Conservation (phyloP, 2,113 vertebrate species). For the Archocentrus centrarchus region DNA sequence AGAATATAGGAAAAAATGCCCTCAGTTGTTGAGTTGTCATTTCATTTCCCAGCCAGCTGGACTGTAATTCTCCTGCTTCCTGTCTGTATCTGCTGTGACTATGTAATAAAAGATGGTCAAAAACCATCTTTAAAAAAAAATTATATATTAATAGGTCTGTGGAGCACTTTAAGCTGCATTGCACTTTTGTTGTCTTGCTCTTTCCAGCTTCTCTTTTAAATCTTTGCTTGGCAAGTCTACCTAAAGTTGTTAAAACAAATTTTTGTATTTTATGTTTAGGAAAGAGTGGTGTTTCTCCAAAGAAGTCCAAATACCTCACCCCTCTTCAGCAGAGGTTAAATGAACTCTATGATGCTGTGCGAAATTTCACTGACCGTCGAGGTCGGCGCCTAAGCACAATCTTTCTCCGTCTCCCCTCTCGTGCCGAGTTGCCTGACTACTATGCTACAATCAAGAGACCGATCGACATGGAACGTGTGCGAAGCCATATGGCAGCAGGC, state of each 20-base stretch:
- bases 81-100: not conserved
- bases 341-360: constrained; percentile 95
- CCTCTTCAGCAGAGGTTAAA: constrained; percentile 96
- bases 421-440: constrained; percentile 96
- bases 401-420: constrained; percentile 94
- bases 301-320: constrained; percentile 95
- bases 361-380: constrained; percentile 95
- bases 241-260: not conserved
- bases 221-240: no score
- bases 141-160: not conserved
- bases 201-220: not conserved
- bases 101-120: not conserved
- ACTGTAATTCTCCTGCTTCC: not conserved
- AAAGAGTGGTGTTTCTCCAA: constrained; percentile 94
- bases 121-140: not conserved
- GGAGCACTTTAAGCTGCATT: not conserved
- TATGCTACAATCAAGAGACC: constrained; percentile 98
- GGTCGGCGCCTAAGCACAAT: constrained; percentile 95
- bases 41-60: not conserved
- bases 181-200: not conserved
- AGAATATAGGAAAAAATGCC: not conserved
- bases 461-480: constrained; percentile 96
- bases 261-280: constrained; percentile 72
- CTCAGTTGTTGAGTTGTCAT: not conserved
- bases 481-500: constrained; percentile 94